Conservation (phyloP, 2,113 vertebrate genomes). For the Bos javanicus region DNA sequence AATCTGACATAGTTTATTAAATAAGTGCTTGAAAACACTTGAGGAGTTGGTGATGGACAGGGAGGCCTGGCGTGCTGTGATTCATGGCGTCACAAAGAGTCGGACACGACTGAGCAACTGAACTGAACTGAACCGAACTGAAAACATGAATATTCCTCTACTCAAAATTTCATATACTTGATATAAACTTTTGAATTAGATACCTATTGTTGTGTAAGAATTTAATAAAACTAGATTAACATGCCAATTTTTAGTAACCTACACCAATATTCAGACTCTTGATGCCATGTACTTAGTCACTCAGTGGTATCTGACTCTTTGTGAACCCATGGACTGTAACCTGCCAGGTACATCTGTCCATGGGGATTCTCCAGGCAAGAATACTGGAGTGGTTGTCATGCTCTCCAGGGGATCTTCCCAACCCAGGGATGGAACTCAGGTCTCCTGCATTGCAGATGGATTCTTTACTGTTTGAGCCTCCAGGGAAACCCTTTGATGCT, state of each 20-base stretch:
- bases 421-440: background rate
- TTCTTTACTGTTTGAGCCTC: background rate
- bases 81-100: too few relatives aligned
- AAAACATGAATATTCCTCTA: background rate
- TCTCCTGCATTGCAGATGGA: accelerated
- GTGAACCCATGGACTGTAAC: background rate
- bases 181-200: background rate
- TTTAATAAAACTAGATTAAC: background rate
- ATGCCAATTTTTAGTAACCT: background rate
- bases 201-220: background rate
- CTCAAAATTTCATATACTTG: background rate
- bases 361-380: background rate
- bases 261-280: background rate
- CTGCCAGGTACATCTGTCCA: background rate
- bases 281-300: background rate
- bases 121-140: too few relatives aligned
- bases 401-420: background rate
- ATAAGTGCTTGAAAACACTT: background rate
- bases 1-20: background rate
- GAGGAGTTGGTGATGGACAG: too few relatives aligned
- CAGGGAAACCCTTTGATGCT: background rate
- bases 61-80: too few relatives aligned
- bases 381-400: background rate
- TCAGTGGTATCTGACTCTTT: background rate
- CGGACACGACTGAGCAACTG: too few relatives aligned